Evolutionary conservation across 1,140 invertebrate species (phyloP).

Genomic region (Pseudomyrmex gracilis): DNA sequence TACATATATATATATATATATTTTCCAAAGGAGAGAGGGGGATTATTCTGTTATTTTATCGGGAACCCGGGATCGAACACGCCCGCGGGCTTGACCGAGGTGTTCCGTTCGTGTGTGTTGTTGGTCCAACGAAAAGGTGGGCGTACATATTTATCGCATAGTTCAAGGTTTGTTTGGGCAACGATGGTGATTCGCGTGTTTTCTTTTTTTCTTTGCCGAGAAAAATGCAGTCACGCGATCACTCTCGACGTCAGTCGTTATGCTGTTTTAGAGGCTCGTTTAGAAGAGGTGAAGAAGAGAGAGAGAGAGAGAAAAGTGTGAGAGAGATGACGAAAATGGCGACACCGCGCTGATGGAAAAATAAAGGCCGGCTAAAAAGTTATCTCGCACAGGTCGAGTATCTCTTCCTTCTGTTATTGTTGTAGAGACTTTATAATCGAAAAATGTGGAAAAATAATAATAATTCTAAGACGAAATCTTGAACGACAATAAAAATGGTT

Average conservation of each 20-base stretch:
- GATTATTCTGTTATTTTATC: conserved; percentile 77
- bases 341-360: neutral
- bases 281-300: neutral
- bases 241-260: neutral
- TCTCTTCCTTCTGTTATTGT: too few relatives aligned
- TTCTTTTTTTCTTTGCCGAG: conserved; percentile 19
- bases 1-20: neutral
- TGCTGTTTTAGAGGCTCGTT: neutral
- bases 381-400: too few relatives aligned
- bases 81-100: conserved; percentile 42
- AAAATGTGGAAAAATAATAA: too few relatives aligned
- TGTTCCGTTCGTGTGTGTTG: conserved; percentile 1
- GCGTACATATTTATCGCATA: conserved; percentile 68
- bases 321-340: neutral
- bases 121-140: conserved; percentile 55
- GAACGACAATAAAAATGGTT: too few relatives aligned
- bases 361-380: neutral
- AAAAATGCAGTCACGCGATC: conserved; percentile 20
- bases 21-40: conserved; percentile 32
- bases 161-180: conserved; percentile 42
- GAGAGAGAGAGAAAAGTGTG: too few relatives aligned
- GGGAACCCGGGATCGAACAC: conserved; percentile 61
- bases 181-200: conserved; percentile 34
- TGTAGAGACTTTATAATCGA: too few relatives aligned
- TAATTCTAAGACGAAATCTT: too few relatives aligned